A percentile compares a stretch with the other conserved stretches of the same genome.
Conservation (phyloP, 2,113 vertebrate genomes). For the Bothrops jararaca region DNA sequence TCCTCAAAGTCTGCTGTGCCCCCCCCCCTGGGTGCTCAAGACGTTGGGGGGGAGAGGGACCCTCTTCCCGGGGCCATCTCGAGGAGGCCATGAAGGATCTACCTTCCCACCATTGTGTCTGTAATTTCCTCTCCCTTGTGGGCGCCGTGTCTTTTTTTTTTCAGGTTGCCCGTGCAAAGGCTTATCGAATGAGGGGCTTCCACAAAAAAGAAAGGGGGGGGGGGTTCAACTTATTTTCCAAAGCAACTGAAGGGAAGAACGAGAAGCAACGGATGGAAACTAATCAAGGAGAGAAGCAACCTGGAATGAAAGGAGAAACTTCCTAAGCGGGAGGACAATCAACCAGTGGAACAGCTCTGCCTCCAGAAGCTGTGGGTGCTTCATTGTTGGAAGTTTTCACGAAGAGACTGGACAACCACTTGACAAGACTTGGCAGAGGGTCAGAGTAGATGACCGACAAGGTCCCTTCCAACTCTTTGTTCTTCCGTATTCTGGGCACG, state of each 20-base stretch:
- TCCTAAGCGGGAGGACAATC: not conserved
- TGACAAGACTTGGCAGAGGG: too few relatives aligned
- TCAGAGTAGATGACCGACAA: too few relatives aligned
- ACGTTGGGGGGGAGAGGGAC: accelerated
- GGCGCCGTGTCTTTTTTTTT: too few relatives aligned
- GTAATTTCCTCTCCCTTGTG: too few relatives aligned
- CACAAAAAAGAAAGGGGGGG: not conserved
- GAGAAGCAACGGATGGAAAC: not conserved
- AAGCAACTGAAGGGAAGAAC: not conserved
- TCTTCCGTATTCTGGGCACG: too few relatives aligned
- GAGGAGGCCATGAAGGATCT: too few relatives aligned
- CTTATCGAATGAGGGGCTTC: not conserved
- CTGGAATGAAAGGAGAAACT: not conserved
- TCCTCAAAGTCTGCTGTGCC: too few relatives aligned
- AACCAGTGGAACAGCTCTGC: not conserved
- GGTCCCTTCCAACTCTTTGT: too few relatives aligned
- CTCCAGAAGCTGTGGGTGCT: not conserved
- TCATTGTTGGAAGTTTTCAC: not conserved
- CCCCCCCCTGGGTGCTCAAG: too few relatives aligned
- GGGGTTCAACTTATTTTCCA: not conserved
- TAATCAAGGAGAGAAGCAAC: not conserved
- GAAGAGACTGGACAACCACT: not conserved
- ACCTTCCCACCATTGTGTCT: too few relatives aligned
- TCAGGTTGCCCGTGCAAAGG: too few relatives aligned
- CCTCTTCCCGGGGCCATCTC: too few relatives aligned